Percentiles rank a stretch among this genome's conserved stretches.
These are phyloP conservation scores for Pygocentrus nattereri DNA, from an alignment of 2,797 vertebrate species.

Conservation along the genomic window DNA sequence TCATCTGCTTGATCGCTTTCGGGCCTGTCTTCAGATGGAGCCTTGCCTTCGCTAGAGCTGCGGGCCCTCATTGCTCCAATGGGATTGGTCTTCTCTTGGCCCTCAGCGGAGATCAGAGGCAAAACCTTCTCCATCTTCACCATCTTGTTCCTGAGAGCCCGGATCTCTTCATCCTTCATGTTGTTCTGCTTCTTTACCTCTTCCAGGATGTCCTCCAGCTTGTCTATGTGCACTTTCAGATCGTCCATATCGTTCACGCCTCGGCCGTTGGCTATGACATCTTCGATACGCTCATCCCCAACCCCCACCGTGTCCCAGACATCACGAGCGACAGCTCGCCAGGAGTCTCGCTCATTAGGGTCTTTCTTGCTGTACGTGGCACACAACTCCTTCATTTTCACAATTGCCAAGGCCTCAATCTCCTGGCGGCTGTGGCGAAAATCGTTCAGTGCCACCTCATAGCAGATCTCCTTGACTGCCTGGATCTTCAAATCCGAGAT, in stretches of 20 bases:
- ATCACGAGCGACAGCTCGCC: constrained; percentile 95
- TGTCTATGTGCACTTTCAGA: constrained; percentile 96
- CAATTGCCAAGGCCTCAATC: constrained; percentile 97
- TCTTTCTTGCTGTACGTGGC: constrained; percentile 96
- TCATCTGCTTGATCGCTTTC: constrained; percentile 73
- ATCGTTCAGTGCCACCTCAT: constrained; percentile 98
- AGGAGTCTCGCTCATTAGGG: constrained; percentile 96
- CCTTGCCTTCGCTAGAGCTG: constrained; percentile 67
- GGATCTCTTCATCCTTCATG: constrained; percentile 98
- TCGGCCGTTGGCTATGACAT: constrained; percentile 83
- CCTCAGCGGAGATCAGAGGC: constrained; percentile 86
- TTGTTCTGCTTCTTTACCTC: constrained; percentile 99
- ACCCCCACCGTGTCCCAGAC: constrained; percentile 99
- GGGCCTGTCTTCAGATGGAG: constrained; percentile 64
- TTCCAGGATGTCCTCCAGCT: constrained; percentile 95
- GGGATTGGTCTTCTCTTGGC: constrained; percentile 22
- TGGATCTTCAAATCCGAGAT: constrained; percentile 99
- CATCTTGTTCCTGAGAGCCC: constrained; percentile 94
- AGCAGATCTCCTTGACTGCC: constrained; percentile 99
- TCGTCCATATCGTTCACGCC: constrained; percentile 89
- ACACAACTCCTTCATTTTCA: constrained; percentile 99
- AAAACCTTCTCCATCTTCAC: constrained; percentile 98
- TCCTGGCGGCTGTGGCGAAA: constrained; percentile 97
- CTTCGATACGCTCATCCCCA: constrained; percentile 94
- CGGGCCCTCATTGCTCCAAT: constrained; percentile 52